These are phyloP conservation scores for Todus mexicanus DNA, from an alignment of 2,797 vertebrate genomes.

Conservation along the genomic window DNA sequence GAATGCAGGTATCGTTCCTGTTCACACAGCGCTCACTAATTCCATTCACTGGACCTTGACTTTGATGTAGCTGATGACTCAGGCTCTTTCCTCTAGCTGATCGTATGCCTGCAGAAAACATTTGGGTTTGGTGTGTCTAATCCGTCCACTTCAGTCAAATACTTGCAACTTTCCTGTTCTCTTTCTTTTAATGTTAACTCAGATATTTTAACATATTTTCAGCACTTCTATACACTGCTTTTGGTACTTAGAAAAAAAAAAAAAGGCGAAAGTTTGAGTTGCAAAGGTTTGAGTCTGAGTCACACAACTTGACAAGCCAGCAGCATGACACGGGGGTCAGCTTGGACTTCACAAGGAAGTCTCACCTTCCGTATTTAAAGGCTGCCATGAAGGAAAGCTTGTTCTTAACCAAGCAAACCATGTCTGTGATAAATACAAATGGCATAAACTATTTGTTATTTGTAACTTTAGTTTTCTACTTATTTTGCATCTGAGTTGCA, in stretches of 20 bases:
- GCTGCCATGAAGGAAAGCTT: background rate
- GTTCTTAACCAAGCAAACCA: background rate
- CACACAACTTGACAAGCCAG: background rate
- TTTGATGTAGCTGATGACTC: slow-evolving; percentile 58
- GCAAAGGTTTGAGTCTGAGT: background rate
- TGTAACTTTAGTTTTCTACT: background rate
- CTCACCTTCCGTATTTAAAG: background rate
- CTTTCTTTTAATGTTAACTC: background rate
- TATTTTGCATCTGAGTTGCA: background rate
- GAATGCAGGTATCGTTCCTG: slow-evolving; percentile 41
- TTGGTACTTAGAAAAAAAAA: background rate
- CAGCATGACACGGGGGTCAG: background rate
- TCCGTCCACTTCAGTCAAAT: slow-evolving; percentile 38
- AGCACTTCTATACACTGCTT: background rate
- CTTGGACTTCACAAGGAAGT: background rate
- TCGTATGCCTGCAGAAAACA: background rate
- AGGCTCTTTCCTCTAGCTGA: slow-evolving; percentile 33
- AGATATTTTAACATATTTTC: background rate
- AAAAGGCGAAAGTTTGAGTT: background rate
- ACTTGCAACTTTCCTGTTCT: slow-evolving; percentile 13
- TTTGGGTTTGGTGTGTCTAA: slow-evolving; percentile 10
- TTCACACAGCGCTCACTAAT: slow-evolving; percentile 22
- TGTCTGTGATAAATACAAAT: background rate
- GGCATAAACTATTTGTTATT: background rate
- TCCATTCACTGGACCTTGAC: slow-evolving; percentile 15